These are phyloP conservation scores for Sprattus sprattus DNA, from an alignment of 2,113 vertebrate genomes.

Conservation along the genomic window DNA sequence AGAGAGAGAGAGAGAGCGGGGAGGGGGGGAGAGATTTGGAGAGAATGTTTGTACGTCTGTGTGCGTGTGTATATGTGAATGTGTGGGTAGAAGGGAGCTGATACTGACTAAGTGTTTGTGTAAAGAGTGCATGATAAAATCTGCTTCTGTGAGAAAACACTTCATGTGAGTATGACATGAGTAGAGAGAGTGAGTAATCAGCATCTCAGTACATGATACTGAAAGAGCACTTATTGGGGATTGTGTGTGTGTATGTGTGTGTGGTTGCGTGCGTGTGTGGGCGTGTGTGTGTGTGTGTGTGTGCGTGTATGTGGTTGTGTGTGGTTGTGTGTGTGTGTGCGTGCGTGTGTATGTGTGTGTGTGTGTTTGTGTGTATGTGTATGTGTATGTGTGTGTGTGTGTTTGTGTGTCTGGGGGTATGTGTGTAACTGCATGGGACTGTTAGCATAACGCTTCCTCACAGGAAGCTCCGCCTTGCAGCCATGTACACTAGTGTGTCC, in stretches of 20 bases:
- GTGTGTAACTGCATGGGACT: neutral
- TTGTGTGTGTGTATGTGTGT: neutral
- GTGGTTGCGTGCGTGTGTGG: no score
- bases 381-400: neutral
- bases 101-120: neutral
- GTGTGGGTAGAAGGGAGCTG: neutral
- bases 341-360: neutral
- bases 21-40: neutral
- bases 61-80: neutral
- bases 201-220: neutral
- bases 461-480: constrained; percentile 58
- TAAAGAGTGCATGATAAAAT: neutral
- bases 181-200: neutral
- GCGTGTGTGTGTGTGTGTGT: neutral
- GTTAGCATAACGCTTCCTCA: constrained; percentile 48
- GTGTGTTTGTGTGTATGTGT: neutral
- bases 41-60: neutral
- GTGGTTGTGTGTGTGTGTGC: no score
- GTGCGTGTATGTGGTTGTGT: constrained; percentile 17
- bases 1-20: neutral
- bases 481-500: constrained; percentile 53
- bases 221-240: neutral
- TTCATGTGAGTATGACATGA: neutral
- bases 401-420: constrained; percentile 30
- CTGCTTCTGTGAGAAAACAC: neutral